These are phyloP conservation scores for Phylloscopus trochiloides DNA, from an alignment of 2,113 vertebrate species.

Conservation along the genomic window DNA sequence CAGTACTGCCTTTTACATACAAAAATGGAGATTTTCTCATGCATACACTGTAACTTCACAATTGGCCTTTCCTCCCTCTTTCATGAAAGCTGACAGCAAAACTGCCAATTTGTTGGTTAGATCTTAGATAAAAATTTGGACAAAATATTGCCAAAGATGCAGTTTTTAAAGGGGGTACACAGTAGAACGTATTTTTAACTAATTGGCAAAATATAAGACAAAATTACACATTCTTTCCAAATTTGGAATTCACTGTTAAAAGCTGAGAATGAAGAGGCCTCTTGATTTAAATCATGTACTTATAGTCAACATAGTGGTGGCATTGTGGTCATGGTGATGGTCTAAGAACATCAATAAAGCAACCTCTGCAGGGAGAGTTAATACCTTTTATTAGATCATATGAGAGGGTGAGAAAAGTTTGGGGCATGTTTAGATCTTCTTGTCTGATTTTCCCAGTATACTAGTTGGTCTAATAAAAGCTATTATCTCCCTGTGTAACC, in stretches of 20 bases:
- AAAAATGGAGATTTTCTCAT: not conserved
- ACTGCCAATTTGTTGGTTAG: not conserved
- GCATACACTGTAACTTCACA: not conserved
- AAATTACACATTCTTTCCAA: not conserved
- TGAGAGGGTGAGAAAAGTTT: constrained; percentile 1
- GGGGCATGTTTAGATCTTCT: not conserved
- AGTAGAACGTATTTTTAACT: not conserved
- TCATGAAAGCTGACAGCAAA: not conserved
- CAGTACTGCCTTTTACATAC: not conserved
- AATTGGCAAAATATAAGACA: not conserved
- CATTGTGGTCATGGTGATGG: not conserved
- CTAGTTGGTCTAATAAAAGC: not conserved
- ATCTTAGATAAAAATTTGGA: not conserved
- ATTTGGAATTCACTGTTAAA: not conserved
- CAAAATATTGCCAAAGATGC: not conserved
- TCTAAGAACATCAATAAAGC: not conserved
- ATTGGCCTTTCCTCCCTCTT: not conserved
- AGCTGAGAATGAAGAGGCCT: not conserved
- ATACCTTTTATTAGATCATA: not conserved
- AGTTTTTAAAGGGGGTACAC: not conserved
- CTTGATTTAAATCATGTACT: not conserved
- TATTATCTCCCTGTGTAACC: constrained; percentile 45
- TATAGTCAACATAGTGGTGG: not conserved
- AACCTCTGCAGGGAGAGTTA: not conserved
- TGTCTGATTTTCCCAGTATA: not conserved